Base-by-base conservation (phyloP, 2,797 vertebrate genomes). In the Heteromormyrus szaboi region DNA sequence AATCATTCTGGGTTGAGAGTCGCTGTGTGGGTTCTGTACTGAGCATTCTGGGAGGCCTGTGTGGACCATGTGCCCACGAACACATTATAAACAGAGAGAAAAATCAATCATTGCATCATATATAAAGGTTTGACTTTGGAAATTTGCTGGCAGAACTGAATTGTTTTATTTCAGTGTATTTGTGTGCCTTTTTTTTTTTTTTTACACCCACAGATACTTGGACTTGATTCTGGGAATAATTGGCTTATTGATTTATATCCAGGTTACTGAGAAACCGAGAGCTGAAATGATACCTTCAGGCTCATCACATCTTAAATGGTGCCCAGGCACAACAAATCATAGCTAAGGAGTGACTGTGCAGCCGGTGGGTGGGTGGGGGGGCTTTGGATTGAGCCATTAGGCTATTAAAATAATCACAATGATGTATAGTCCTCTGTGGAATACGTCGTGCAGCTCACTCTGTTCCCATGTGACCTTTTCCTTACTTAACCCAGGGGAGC, bases 341-440 rank as follows among this genome's bases (percentile, higher is more conserved):
- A 51, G 50, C 53, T 41, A 51, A 59, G 53, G 72, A 33, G 79
- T 72, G 87, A 17, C 87, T 65, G 54, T 6, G 83, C 29, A 29
- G 84, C 84, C 17, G 29, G 85, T 25, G 41, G 19, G 54, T 2
- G 50, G 12, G 62, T 4, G 51, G 37, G 62, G 76, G 25, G 19
- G 1, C 29, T 72, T 86, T 90, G 17, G 87, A 89, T 87, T 90
- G 90, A 90, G 90, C 89, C 93, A 89, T 89, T 44, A n/a, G 88
- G 89, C 89, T 91, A 90, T 93, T 92, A 91, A 91, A 92, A 92
- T 93, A 93, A 93, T 93, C 91, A 79, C n/a, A 79, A 65, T 92
- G 90, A 93, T 93, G 89, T 89, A 88, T 88, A 85, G 89, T 89
- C 91, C 90, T 92, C 92, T 92, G 86, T 89, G 88, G 91, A 93